Base-by-base conservation (phyloP, 2,113 vertebrate genomes). In the Chinchilla lanigera region DNA sequence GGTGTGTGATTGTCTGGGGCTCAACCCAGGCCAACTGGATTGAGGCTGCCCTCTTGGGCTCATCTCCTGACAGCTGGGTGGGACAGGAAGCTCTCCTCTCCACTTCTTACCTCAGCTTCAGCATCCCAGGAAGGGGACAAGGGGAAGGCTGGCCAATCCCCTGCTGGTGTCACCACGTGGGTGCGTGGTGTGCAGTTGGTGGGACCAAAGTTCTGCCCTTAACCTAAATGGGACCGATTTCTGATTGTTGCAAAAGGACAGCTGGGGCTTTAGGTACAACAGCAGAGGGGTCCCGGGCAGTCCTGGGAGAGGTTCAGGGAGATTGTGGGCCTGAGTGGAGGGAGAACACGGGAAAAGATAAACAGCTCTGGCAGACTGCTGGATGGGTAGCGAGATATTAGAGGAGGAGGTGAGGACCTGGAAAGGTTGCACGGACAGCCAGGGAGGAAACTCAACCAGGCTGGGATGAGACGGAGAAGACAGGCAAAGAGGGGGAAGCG, bases 1-100 rank as follows among this genome's bases (percentile, higher is more conserved):
- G 95, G 4, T 7, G 95, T 0, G 0, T 97, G 73, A 90, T 30
- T 52, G 82, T 94, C 92, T 95, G 92, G 86, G 96, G 86, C 96
- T 83, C 93, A 17, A 93, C 85, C 97, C 97, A 85, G 96, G 95
- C 97, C 77, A 80, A 94, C 93, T 81, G 86, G 92, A 93, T 86
- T 33, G 89, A 82, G 91, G 73, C 93, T 0, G 8, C 54, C 90
- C 73, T 95, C 95, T 90, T 67, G 17, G 24, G 87, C 69, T 95
- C 86, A 60, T 75, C 97, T 97, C 56, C 14, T 88, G 97, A 93
- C 89, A 86, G 88, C 87, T 50, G 91, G 90, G 84, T 33, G 41
- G 50, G 90, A 47, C 81, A 83, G 93, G 85, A 96, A 88, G 35
- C 71, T 17, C 16, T 50, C 24, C 28, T 86, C n/a, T 89, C 47